Evolutionary conservation across 2,888 invertebrate genomes (phyloP), one percentile per base, ranked within the genome.

Genomic region (Drosophila fulvimacula): DNA sequence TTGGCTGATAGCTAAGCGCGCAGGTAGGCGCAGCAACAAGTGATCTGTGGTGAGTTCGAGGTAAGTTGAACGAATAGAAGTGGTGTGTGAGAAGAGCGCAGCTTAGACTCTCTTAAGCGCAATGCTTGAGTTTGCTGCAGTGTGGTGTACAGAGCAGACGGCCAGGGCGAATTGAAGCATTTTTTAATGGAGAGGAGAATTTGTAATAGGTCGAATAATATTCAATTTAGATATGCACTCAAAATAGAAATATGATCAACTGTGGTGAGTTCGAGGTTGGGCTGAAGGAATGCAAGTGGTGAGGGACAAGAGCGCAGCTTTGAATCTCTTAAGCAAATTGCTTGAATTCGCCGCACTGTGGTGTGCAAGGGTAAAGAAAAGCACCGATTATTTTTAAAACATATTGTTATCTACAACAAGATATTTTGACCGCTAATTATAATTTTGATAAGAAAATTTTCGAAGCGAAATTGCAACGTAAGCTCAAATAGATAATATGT

Each of bases 271-370:
- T 30, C 1, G 34, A 17, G 19, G 38, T 49, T 21, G n/a, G 30
- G 44, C n/a, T n/a, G 19, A 36, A 39, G n/a, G 15, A 21, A n/a
- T 34, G 42, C 9, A 36, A 39, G 24, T 17, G 9, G 15, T 9
- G 39, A 11, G 44, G 5, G n/a, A n/a, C n/a, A 21, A 53, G 34
- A 53, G 60, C 63, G 44, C 39, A 46, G 53, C 24, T 24, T 10
- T 17, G 19, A 5, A 19, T 41, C 38, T 48, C 44, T 42, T 24
- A 32, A 48, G 46, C 41, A 34, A 19, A 34, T 1, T 19, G 15
- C 1, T 0, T n/a, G 44, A 80, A 80, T 80, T 82, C 83, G 81
- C 82, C 81, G 83, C 81, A 86, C 86, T 44, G 83, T 82, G 86
- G 57, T 41, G 19, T 11, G 41, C 41, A 27, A 27, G 27, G 27